These are phyloP conservation scores for Calyptommatus sinebrachiatus DNA, from an alignment of 2,113 vertebrate genomes.

Conservation along the genomic window DNA sequence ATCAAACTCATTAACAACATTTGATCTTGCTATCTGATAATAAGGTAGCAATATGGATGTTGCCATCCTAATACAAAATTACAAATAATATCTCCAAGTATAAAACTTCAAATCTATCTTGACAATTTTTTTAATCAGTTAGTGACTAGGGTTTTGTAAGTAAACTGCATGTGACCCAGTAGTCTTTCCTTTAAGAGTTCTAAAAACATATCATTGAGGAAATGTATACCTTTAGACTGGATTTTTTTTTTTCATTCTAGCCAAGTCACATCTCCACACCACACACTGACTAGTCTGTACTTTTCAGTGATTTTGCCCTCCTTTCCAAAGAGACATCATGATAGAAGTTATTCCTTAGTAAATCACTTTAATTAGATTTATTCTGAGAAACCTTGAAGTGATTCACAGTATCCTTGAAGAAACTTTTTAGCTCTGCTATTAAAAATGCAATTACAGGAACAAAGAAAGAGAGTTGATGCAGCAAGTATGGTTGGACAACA, in stretches of 20 bases:
- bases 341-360: slow-evolving; percentile 2
- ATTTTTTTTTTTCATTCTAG: not conserved
- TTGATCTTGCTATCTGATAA: too few relatives aligned
- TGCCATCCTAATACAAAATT: too few relatives aligned
- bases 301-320: not conserved
- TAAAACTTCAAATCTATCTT: too few relatives aligned
- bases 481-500: not conserved
- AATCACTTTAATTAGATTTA: slow-evolving; percentile 28
- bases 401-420: not conserved
- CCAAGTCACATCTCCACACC: not conserved
- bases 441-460: slow-evolving; percentile 1
- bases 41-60: too few relatives aligned
- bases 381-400: not conserved
- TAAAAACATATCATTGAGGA: not conserved
- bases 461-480: slow-evolving; percentile 10
- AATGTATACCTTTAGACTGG: not conserved
- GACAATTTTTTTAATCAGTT: too few relatives aligned
- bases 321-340: not conserved
- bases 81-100: too few relatives aligned
- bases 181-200: slow-evolving; percentile 2
- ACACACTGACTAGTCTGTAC: not conserved
- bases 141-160: too few relatives aligned
- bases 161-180: too few relatives aligned
- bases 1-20: too few relatives aligned
- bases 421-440: slow-evolving; percentile 5